Evolutionary conservation across 2,797 vertebrate species (phyloP).

Genomic region (Myiotriccus ornatus): DNA sequence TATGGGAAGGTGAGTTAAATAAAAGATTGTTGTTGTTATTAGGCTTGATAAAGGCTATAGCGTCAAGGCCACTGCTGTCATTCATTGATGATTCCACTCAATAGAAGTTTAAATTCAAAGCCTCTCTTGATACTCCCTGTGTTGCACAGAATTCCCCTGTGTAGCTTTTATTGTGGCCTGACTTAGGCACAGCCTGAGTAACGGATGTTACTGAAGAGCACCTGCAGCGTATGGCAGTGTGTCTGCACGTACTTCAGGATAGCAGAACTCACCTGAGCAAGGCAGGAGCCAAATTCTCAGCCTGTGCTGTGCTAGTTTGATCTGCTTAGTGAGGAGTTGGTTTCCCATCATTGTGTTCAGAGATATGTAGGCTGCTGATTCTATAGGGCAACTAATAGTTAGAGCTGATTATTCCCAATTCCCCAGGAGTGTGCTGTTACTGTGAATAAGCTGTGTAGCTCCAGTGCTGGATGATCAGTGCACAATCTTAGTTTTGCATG

Average conservation of each 20-base stretch:
- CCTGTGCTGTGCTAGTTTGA: not conserved
- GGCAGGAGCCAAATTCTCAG: not conserved
- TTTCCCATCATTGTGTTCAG: not conserved
- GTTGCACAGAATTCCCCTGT: not conserved
- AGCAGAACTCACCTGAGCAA: not conserved
- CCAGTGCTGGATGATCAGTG: not conserved
- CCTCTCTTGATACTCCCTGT: not conserved
- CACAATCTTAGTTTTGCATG: not conserved
- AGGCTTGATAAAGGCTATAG: not conserved
- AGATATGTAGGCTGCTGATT: accelerated
- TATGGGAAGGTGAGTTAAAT: not conserved
- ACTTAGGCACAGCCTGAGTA: not conserved
- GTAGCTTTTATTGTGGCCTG: not conserved
- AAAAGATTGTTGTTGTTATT: not conserved
- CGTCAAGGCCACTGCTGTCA: not conserved
- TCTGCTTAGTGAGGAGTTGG: not conserved
- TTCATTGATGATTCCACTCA: not conserved
- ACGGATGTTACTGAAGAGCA: not conserved
- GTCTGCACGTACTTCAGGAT: not conserved
- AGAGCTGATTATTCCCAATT: not conserved
- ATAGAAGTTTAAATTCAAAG: not conserved
- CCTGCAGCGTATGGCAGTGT: not conserved
- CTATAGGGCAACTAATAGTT: not conserved
- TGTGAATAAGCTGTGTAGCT: not conserved
- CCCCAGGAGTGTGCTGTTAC: not conserved